Evolutionary conservation across 2,113 vertebrate genomes (phyloP), one percentile per base, ranked within the genome.

Genomic region (Papio anubis): DNA sequence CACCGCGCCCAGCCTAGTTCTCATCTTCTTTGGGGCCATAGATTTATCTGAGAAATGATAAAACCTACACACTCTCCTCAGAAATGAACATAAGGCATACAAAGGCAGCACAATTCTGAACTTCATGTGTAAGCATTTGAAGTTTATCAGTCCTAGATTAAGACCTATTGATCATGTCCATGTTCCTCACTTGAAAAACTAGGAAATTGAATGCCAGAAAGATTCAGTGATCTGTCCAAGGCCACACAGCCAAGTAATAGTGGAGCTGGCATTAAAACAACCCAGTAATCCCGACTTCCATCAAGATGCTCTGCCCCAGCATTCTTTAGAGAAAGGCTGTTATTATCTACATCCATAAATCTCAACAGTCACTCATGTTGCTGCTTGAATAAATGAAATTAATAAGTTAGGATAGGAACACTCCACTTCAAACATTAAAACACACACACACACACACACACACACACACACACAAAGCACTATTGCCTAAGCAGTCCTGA

Each of bases 161-260:
- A 92, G 82, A 96, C 38, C 52, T 83, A 57, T 27, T 66, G 92
- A 75, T 90, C 61, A 73, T 32, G 27, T 40, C 23, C 10, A 38
- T 32, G 68, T 68, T 96, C 30, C 6, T 95, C 55, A 61, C 73
- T 96, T 94, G 73, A 27, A 52, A 88, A 73, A 88, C 48, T 66
- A 89, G 78, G 38, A 96, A 80, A 94, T 0, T 40, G 70, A 80
- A 88, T 85, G 50, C 72, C 23, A 32, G 13, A 72, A 84, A 80
- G 23, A 6, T 35, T 75, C 18, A 38, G 38, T 32, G 43, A 57
- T 93, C 83, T 93, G 43, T 59, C 32, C 32, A 82, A 73, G 52
- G 32, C 70, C 86, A 89, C 25, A 80, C 8, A 88, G 48, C 35
- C 52, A n/a, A 8, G 64, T 80, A 50, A 59, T 2, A 70, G 48